Conservation (phyloP, 1,140 invertebrate genomes). For the Sarcophaga peregrina region DNA sequence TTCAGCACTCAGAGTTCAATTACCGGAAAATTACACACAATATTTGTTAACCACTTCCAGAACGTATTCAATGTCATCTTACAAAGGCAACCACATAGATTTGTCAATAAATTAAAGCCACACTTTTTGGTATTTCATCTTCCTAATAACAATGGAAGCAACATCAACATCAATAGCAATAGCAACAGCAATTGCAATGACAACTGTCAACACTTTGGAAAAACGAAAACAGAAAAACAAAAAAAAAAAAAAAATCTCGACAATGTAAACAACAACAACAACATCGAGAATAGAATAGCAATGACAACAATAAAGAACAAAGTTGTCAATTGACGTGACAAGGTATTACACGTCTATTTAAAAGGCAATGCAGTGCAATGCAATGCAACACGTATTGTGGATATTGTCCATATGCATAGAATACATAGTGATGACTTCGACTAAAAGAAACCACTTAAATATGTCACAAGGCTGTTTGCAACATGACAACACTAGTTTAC, state of each 20-base stretch:
- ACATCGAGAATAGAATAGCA: neutral
- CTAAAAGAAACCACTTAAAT: constrained; percentile 6
- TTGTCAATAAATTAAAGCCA: constrained; percentile 12
- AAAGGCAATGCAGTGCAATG: neutral
- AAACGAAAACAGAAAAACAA: neutral
- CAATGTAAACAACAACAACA: neutral
- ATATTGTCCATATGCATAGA: no score
- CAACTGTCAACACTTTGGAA: neutral
- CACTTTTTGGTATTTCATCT: neutral
- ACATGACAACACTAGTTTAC: constrained; percentile 23
- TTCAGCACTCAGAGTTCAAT: no score
- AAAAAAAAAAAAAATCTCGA: neutral
- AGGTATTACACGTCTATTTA: constrained; percentile 23
- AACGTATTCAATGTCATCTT: constrained; percentile 8
- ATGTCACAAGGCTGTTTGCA: constrained; percentile 6
- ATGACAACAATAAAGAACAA: neutral
- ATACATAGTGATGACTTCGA: neutral
- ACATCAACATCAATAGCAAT: no score
- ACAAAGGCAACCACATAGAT: neutral
- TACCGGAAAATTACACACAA: no score
- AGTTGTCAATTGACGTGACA: constrained; percentile 14
- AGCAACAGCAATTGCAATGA: neutral
- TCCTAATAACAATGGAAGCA: neutral
- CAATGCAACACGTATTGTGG: neutral
- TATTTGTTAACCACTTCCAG: neutral